Evolutionary conservation across 1,140 invertebrate genomes (phyloP), one percentile per base, ranked within the genome.

Genomic region (Zaprionus camerounensis): DNA sequence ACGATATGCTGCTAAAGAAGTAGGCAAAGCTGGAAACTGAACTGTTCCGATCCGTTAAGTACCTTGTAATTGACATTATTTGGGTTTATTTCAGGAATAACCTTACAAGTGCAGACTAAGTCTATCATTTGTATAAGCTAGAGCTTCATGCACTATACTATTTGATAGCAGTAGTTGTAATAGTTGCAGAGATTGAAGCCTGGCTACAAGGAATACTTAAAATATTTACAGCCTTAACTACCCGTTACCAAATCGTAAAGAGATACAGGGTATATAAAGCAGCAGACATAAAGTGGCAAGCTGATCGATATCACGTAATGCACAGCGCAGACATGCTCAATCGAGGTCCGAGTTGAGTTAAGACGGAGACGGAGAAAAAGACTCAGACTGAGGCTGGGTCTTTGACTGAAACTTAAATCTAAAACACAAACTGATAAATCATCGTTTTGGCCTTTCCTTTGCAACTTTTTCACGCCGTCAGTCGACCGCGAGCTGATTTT

Each of bases 231-330:
- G 3, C 1, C 20, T 46, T n/a, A 7, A 46, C 15, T 17, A 46
- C 41, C n/a, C 41, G n/a, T n/a, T 41, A 6, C 12, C 4, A 15
- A 38, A 38, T 6, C 41, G 6, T 17, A 2, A 46, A 13, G 46
- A 11, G 20, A 9, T 24, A 13, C 46, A 56, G 53, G 22, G 53
- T 56, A 56, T 56, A 55, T 15, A 67, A 57, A 65, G 22, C 36
- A 51, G 24, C 20, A 13, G 46, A 0, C 34, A 22, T 44, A 46
- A 72, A 26, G 4, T 44, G 41, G 28, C 58, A 58, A 80, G 56
- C 77, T 83, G 81, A 77, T 80, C 69, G 28, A 80, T 83, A 83
- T 84, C 74, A 84, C 81, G 81, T 77, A 74, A 68, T 75, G 55
- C 56, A 51, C 41, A 31, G 44, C 34, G 61, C n/a, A 46, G 28